Evolutionary conservation across 2,797 vertebrate genomes (phyloP).

Genomic region (Babyrousa celebensis): DNA sequence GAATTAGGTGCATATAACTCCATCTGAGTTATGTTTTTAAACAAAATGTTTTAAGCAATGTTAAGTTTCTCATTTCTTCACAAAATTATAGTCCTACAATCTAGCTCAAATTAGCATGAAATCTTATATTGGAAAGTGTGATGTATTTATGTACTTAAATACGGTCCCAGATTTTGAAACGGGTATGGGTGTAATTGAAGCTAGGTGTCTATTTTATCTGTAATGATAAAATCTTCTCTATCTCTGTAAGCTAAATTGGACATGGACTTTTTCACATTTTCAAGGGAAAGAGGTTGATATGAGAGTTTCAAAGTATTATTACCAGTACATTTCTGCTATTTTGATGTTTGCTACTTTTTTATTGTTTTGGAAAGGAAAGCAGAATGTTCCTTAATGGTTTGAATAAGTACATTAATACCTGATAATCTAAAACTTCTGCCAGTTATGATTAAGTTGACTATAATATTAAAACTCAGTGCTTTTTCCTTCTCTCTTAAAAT

Average conservation of each 20-base stretch:
- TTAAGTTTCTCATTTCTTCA: background rate
- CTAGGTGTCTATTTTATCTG: background rate
- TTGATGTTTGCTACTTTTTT: background rate
- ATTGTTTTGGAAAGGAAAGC: background rate
- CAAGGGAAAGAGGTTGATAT: background rate
- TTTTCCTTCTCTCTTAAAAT: slow-evolving; percentile 14
- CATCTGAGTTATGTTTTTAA: background rate
- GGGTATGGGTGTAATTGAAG: background rate
- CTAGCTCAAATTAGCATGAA: background rate
- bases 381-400: background rate
- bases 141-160: background rate
- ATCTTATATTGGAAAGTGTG: background rate
- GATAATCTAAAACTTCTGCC: background rate
- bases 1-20: background rate
- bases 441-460: background rate
- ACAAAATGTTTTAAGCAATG: background rate
- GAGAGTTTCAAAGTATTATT: background rate
- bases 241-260: background rate
- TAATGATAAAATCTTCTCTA: background rate
- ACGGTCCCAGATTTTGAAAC: background rate
- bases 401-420: background rate
- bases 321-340: background rate
- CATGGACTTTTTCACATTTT: background rate
- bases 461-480: background rate
- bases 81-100: background rate